phyloP scores from a whole-genome alignment of 2,113 vertebrate genomes.

The Cnemophilus loriae region DNA sequence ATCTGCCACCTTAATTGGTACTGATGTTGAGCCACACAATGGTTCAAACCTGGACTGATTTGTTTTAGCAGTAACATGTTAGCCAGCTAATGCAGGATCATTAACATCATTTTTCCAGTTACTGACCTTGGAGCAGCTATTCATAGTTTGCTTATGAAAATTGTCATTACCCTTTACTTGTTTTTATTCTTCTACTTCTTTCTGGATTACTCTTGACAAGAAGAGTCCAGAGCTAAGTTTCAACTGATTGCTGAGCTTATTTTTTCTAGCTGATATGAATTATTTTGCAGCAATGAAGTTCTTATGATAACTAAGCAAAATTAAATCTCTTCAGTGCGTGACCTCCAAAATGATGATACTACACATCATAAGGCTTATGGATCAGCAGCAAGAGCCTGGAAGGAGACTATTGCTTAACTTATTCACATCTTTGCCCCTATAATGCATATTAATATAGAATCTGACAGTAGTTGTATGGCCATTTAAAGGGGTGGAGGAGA shows the following conservation, averaged over 20 bases:
- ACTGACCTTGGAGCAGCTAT: slow-evolving; percentile 47
- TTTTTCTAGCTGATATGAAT: background rate
- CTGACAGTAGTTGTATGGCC: background rate
- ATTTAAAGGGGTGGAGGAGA: background rate
- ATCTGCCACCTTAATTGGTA: slow-evolving; percentile 55
- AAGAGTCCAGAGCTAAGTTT: background rate
- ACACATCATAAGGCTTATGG: background rate
- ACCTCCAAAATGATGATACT: background rate
- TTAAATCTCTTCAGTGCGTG: background rate
- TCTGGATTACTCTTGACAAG: background rate
- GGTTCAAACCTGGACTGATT: slow-evolving; percentile 40
- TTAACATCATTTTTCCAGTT: slow-evolving; percentile 50
- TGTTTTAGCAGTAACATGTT: slow-evolving; percentile 50
- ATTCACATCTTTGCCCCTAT: background rate
- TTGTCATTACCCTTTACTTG: background rate
- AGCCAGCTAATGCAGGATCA: slow-evolving; percentile 21
- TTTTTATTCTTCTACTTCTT: background rate
- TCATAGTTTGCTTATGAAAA: slow-evolving; percentile 45
- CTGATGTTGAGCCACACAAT: slow-evolving; percentile 37
- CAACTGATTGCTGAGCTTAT: background rate
- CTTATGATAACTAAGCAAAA: background rate
- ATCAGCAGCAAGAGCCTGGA: background rate
- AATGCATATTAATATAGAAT: background rate
- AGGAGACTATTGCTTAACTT: background rate
- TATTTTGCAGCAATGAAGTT: background rate